Percentiles rank a stretch among this genome's conserved stretches.
Conservation (phyloP, 2,113 vertebrate species). For the Prunella himalayana region DNA sequence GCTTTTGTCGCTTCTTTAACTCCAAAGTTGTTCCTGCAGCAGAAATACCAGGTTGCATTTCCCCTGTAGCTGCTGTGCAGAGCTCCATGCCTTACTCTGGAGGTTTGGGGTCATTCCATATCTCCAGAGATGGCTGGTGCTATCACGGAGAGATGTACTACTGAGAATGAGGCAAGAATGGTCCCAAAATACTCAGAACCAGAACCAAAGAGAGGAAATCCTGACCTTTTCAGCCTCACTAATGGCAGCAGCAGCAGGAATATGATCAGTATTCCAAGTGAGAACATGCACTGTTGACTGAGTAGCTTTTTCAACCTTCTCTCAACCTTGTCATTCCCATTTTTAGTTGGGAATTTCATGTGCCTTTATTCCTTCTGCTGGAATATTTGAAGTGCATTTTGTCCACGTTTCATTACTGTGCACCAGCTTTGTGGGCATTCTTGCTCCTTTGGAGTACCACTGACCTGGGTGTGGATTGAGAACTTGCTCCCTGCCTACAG, state of each 20-base stretch:
- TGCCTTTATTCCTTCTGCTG: neutral
- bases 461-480: neutral
- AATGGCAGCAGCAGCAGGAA: neutral
- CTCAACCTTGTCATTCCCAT: neutral
- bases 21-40: neutral
- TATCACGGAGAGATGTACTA: neutral
- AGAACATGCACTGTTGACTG: neutral
- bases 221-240: neutral
- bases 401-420: neutral
- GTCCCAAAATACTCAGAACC: neutral
- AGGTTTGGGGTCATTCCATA: neutral
- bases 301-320: neutral
- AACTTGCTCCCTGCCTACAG: neutral
- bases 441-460: neutral
- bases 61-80: neutral
- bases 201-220: neutral
- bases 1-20: neutral
- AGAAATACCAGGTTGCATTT: neutral
- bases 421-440: neutral
- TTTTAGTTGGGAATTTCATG: neutral
- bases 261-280: neutral
- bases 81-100: neutral
- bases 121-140: neutral
- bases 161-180: neutral
- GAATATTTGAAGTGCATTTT: neutral